Evolutionary conservation across 2,113 vertebrate genomes (phyloP), one percentile per base, ranked within the genome.

Genomic region (Guaruba guarouba): DNA sequence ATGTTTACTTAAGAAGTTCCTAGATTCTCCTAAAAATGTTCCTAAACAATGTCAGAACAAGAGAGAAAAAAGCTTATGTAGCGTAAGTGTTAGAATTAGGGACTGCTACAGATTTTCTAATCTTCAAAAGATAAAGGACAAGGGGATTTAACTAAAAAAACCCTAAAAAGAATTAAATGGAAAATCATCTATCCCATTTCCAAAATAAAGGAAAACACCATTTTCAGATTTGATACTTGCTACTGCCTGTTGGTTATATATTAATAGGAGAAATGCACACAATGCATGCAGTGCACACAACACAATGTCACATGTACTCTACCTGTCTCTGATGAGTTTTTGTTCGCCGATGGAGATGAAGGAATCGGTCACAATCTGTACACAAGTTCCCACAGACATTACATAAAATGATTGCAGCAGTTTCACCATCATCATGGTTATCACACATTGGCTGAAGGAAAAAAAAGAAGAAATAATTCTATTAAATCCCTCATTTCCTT

Each of bases 241-340:
- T 66, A 10, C 39, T 76, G 49, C 25, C 33, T 37, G 66, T 59
- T 61, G n/a, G 17, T 69, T 23, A 4, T 27, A 4, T 33, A 31
- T 57, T 28, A 41, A n/a, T 0, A 17, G 43, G 17, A 28, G 41
- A 88, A 59, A 35, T 0, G 3, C 20, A 77, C 28, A 54, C 37
- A 29, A 8, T 2, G 8, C 41, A n/a, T 35, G 71, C 81, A 68
- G 37, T 17, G 37, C 59, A 33, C 28, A 41, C 37, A 54, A 7
- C n/a, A 14, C 0, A 5, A 13, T 11, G 3, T 10, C 52, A 18
- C 0, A 2, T 9, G 15, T 57, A 88, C 31, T 81, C 64, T 62
- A 99, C 99, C 98, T 99, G 99, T 99, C 99, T 98, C 97, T 99
- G 99, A 82, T 99, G 99, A 88, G 99, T 99, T 96, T 99, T 99